These are phyloP conservation scores for Octopus sinensis DNA, from an alignment of 1,140 invertebrate genomes.

Conservation along the genomic window DNA sequence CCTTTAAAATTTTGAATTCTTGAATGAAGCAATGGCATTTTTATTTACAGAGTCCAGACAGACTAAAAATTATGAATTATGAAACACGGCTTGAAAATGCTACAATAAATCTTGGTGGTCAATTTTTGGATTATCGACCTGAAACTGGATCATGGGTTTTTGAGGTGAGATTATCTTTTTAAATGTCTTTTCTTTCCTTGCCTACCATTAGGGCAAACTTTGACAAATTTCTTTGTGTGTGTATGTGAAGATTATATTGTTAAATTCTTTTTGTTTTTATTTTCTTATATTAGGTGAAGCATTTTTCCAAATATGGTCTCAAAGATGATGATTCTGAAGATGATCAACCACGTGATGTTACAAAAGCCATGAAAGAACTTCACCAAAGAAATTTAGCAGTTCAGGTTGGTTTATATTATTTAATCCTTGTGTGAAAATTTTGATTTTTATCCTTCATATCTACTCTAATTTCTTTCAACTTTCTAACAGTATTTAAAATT, in stretches of 20 bases:
- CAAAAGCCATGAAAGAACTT: constrained; percentile 48
- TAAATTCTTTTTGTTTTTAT: not conserved
- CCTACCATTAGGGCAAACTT: not conserved
- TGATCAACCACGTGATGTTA: constrained; percentile 51
- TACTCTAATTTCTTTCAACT: no score
- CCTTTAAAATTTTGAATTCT: no score
- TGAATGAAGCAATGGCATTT: no score
- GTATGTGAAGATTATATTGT: not conserved
- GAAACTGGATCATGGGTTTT: constrained; percentile 93
- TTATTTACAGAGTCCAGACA: constrained; percentile 64
- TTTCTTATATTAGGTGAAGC: constrained; percentile 70
- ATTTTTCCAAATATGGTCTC: constrained; percentile 95
- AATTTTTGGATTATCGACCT: constrained; percentile 91
- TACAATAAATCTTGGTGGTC: constrained; percentile 80
- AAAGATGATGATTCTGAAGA: constrained; percentile 81
- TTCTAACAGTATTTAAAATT: no score
- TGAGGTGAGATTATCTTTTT: constrained; percentile 61
- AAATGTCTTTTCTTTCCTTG: not conserved
- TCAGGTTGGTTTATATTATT: constrained; percentile 33
- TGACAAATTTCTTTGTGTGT: not conserved
- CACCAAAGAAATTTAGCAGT: constrained; percentile 31
- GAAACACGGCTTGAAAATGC: constrained; percentile 79
- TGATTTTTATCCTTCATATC: no score
- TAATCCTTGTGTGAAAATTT: no score
- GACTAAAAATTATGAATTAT: constrained; percentile 80